phyloP scores from a whole-genome alignment of 2,797 vertebrate species.

The Oryzias sinensis region DNA sequence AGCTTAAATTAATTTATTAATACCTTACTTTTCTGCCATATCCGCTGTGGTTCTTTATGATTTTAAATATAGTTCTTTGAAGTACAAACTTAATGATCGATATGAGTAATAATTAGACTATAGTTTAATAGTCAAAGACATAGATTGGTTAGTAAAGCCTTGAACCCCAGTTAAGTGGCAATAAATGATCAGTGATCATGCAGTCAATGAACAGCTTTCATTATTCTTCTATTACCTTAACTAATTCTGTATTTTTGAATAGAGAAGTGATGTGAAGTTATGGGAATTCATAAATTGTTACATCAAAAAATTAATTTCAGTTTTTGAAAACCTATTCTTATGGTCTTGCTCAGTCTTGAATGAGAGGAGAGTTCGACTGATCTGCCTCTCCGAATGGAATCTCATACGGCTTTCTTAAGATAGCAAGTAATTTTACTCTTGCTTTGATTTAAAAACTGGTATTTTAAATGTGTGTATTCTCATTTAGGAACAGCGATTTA shows the following conservation, averaged over 20 bases:
- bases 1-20: conserved; percentile 11
- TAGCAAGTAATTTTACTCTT: conserved; percentile 33
- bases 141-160: not conserved
- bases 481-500: conserved; percentile 28
- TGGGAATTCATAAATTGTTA: conserved; percentile 37
- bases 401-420: conserved; percentile 36
- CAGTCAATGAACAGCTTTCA: conserved; percentile 26
- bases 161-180: conserved; percentile 2
- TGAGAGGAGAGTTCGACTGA: conserved; percentile 21
- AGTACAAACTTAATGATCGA: no score
- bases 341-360: conserved; percentile 38
- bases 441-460: conserved; percentile 44
- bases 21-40: not conserved
- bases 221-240: conserved; percentile 32
- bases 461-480: conserved; percentile 37
- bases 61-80: no score
- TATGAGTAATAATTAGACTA: conserved; percentile 12
- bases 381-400: conserved; percentile 42
- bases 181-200: conserved; percentile 29
- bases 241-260: conserved; percentile 32
- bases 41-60: no score
- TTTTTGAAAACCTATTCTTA: conserved; percentile 32
- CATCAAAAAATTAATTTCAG: conserved; percentile 26
- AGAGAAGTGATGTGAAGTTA: conserved; percentile 34
- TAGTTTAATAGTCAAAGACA: conserved; percentile 8